These are phyloP conservation scores for Zenarchopterus dispar DNA, from an alignment of 2,797 vertebrate genomes.

Conservation along the genomic window DNA sequence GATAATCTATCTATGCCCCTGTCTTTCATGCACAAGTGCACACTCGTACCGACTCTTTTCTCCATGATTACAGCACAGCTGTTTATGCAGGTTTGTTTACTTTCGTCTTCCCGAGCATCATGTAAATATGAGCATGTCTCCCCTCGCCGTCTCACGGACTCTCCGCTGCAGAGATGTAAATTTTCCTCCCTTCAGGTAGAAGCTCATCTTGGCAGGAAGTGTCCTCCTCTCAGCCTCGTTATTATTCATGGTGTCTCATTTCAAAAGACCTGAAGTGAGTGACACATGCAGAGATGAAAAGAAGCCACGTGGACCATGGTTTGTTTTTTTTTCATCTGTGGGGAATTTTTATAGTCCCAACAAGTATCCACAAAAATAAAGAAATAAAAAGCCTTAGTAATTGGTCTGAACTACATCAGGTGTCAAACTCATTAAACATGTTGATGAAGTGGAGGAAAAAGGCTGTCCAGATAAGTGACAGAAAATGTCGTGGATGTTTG, in stretches of 20 bases:
- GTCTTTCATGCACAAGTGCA: not conserved
- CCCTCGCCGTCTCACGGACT: slow-evolving; percentile 28
- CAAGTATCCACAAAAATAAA: no score
- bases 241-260: not conserved
- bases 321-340: no score
- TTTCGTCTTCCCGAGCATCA: slow-evolving; percentile 46
- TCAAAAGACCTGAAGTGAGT: slow-evolving; percentile 12
- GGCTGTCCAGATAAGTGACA: no score
- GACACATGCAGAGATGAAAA: not conserved
- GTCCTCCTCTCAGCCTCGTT: slow-evolving; percentile 5
- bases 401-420: no score
- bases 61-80: slow-evolving; percentile 45
- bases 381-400: no score
- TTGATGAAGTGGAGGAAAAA: no score
- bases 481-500: no score
- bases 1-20: slow-evolving; percentile 1
- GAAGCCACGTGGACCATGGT: no score
- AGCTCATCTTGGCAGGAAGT: slow-evolving; percentile 11
- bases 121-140: slow-evolving; percentile 48
- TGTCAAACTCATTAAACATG: no score
- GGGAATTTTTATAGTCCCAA: no score
- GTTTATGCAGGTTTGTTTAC: slow-evolving; percentile 51
- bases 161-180: slow-evolving; percentile 13
- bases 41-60: slow-evolving; percentile 12
- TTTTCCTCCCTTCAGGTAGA: slow-evolving; percentile 38